Conservation (phyloP, 2,113 vertebrate species). For the Oryzias woworae region DNA sequence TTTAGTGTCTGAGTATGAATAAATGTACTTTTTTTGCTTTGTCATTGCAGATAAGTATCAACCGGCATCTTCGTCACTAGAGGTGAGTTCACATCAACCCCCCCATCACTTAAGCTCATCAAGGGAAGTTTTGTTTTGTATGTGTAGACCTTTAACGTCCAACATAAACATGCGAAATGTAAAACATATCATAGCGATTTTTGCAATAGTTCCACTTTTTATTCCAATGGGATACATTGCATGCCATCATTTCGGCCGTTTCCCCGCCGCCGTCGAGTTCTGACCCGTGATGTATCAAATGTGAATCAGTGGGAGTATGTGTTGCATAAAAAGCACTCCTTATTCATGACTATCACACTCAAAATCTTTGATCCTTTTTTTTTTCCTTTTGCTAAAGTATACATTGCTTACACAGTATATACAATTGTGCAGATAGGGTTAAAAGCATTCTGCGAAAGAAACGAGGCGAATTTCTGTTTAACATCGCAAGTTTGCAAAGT, state of each 20-base stretch:
- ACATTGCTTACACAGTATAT: background rate
- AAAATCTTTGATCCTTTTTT: background rate
- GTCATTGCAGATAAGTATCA: slow-evolving; percentile 80
- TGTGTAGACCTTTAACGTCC: background rate
- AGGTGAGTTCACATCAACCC: slow-evolving; percentile 81
- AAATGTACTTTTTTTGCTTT: slow-evolving; percentile 26
- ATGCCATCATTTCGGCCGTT: background rate
- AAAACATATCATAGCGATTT: background rate
- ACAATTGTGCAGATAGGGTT: background rate
- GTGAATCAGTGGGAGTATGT: slow-evolving; percentile 9
- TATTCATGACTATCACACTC: slow-evolving; percentile 2
- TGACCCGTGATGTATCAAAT: slow-evolving; percentile 8
- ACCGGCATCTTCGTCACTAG: slow-evolving; percentile 79
- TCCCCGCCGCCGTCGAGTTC: slow-evolving; percentile 7
- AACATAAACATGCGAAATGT: background rate
- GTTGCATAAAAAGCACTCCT: background rate
- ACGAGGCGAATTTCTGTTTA: slow-evolving; percentile 21
- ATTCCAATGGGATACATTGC: background rate
- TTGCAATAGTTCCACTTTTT: background rate
- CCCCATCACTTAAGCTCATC: too few relatives aligned
- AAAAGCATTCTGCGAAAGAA: slow-evolving; percentile 5
- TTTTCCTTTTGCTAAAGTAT: slow-evolving; percentile 8
- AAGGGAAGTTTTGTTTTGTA: background rate
- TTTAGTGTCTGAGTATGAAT: slow-evolving; percentile 12
- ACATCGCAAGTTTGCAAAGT: background rate